Evolutionary conservation across 2,113 vertebrate genomes (phyloP).

Genomic region (Psilopogon haemacephalus): DNA sequence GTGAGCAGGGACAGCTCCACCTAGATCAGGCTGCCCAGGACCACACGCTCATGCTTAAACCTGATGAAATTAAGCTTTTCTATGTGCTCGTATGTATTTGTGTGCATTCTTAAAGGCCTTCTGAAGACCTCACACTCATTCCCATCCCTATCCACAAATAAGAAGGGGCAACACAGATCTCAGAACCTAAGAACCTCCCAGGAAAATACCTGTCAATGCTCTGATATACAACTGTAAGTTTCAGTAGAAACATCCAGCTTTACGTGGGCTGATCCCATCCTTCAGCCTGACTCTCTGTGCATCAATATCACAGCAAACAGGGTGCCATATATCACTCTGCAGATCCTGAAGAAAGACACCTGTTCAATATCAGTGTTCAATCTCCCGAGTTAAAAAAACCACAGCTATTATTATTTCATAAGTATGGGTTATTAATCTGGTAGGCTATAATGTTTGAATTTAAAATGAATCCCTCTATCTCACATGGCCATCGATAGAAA

Average conservation of each 20-base stretch:
- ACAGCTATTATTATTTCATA: constrained; percentile 24
- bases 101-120: not conserved
- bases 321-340: not conserved
- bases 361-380: not conserved
- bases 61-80: not conserved
- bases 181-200: not conserved
- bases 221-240: not conserved
- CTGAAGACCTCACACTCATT: not conserved
- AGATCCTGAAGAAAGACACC: constrained; percentile 29
- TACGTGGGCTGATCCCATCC: not conserved
- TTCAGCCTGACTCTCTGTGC: not conserved
- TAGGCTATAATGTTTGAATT: not conserved
- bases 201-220: not conserved
- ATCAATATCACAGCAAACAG: not conserved
- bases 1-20: too few species aligned
- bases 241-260: not conserved
- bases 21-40: too few species aligned
- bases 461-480: not conserved
- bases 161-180: not conserved
- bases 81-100: not conserved
- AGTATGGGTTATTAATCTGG: constrained; percentile 27
- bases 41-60: not conserved
- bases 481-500: not conserved
- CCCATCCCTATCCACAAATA: not conserved
- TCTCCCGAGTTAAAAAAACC: constrained; percentile 2